Conservation (phyloP, 2,888 invertebrate genomes). For the Pseudanteris insignis region DNA sequence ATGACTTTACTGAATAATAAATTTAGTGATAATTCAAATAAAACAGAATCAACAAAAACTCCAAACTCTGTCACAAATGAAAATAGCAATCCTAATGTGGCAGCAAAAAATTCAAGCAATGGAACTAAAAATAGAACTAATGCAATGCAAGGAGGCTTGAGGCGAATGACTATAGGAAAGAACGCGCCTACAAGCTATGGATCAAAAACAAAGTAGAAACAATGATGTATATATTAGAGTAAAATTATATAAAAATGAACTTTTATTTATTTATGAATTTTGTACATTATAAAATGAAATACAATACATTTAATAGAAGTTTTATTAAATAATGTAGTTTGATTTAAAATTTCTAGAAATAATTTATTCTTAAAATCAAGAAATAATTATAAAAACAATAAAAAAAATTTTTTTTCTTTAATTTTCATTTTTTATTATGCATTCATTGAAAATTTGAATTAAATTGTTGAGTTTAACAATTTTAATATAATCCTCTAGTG, state of each 20-base stretch:
- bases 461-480: too few species aligned
- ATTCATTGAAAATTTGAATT: too few species aligned
- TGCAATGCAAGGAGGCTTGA: constrained; percentile 58
- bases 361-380: too few species aligned
- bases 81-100: constrained; percentile 58
- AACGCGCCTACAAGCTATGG: constrained; percentile 2
- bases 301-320: too few species aligned
- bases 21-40: constrained; percentile 45
- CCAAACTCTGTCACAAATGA: constrained; percentile 47
- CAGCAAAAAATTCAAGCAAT: constrained; percentile 46
- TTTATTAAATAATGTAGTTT: too few species aligned
- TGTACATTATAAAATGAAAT: constrained; percentile 14
- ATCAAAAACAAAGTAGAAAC: constrained; percentile 7
- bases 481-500: too few species aligned
- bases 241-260: constrained; percentile 1
- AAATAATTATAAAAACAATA: too few species aligned
- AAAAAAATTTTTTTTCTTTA: too few species aligned
- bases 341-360: too few species aligned
- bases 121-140: constrained; percentile 56
- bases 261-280: constrained; percentile 30
- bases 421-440: too few species aligned
- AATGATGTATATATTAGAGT: constrained; percentile 2
- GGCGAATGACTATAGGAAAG: constrained; percentile 45
- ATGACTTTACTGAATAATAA: constrained; percentile 55
- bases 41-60: constrained; percentile 5